Evolutionary conservation across 1,140 invertebrate species (phyloP).

Genomic region (Eciton burchellii): DNA sequence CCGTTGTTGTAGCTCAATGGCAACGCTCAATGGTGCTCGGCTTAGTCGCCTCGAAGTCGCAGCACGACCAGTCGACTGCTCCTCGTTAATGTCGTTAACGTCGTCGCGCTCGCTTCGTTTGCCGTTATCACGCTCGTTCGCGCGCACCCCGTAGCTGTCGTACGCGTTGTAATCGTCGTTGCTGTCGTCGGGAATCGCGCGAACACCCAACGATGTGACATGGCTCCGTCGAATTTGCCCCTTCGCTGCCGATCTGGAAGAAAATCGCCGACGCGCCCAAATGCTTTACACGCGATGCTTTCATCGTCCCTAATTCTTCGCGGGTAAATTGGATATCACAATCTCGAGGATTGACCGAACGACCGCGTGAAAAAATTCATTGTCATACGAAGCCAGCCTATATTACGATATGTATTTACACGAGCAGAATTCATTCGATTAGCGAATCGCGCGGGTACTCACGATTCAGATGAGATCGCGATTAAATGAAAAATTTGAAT

Average conservation of each 20-base stretch:
- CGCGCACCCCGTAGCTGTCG: slow-evolving; percentile 34
- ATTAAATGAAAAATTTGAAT: neutral
- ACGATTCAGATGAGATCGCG: neutral
- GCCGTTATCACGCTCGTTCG: slow-evolving; percentile 52
- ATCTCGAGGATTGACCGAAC: neutral
- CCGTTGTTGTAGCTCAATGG: slow-evolving; percentile 54
- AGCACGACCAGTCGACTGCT: slow-evolving; percentile 60
- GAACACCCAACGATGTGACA: slow-evolving; percentile 58
- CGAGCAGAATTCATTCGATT: neutral
- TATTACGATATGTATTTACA: neutral
- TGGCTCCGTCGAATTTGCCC: slow-evolving; percentile 62
- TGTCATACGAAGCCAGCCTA: neutral
- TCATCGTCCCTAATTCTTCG: slow-evolving; percentile 48
- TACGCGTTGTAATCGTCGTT: slow-evolving; percentile 37
- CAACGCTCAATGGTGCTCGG: neutral
- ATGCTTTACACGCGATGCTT: slow-evolving; percentile 11
- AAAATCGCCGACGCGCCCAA: slow-evolving; percentile 41
- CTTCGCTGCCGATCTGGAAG: slow-evolving; percentile 69
- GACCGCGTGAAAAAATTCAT: neutral
- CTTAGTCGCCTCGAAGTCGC: slow-evolving; percentile 64
- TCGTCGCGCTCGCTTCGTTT: slow-evolving; percentile 50
- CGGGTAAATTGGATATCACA: too few species aligned
- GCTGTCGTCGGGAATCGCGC: slow-evolving; percentile 59
- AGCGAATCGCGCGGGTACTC: neutral
- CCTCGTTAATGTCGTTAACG: slow-evolving; percentile 62